Evolutionary conservation across 2,113 vertebrate species (phyloP), one percentile per base, ranked within the genome.

Genomic region (chimpanzee (Pan troglodytes)): DNA sequence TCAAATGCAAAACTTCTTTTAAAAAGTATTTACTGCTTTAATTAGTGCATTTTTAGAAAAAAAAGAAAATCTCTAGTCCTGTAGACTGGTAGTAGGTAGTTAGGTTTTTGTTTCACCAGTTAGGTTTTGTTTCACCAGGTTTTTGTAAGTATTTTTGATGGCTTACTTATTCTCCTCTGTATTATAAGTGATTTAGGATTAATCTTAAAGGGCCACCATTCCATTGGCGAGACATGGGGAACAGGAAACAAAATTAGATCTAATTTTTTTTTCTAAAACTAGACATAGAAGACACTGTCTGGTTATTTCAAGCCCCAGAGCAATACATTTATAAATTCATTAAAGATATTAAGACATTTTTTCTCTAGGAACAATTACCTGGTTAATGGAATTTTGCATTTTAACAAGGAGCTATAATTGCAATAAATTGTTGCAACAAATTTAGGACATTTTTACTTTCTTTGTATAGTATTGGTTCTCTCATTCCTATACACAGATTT

Each of bases 321-420:
- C 30, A 93, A 90, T 88, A 48, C 13, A 14, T 83, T 59, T 79
- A 55, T 75, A 96, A 92, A 32, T 91, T 92, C 68, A 96, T 68
- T 94, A 88, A 88, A 75, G 2, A 32, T 23, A 59, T 81, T 78
- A 92, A 32, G 17, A 8, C 0, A 43, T 25, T 45, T 90, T 86
- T 38, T 8, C 35, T 85, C 27, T 75, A 82, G 40, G 40, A 61
- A 90, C 79, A 97, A 94, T 90, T 96, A 86, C 17, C 23, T 82
- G 78, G 13, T 68, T 96, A 94, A 86, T 94, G 50, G 17, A 94
- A 93, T 86, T 96, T 89, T 83, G 40, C 6, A 89, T 94, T 97
- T 88, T 61, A 95, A 40, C 20, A 96, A 81, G 12, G 18, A 87
- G 0, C 9, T 84, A 67, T 75, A 79, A 90, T 93, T 27, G n/a